Evolutionary conservation across 1,140 invertebrate species (phyloP), one percentile per base, ranked within the genome.

Genomic region (Penaeus japonicus): DNA sequence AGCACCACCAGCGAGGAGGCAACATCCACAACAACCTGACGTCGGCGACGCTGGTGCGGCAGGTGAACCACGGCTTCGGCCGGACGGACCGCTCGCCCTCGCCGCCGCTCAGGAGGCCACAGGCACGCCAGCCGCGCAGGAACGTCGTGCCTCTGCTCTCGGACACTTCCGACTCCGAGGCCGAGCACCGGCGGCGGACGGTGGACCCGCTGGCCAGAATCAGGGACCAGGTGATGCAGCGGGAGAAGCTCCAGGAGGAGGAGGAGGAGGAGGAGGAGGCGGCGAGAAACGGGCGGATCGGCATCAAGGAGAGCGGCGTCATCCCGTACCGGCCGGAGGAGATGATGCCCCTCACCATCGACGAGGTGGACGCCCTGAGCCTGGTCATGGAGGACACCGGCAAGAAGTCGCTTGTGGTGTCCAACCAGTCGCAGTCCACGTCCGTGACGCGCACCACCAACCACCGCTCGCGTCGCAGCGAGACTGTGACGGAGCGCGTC

Each of bases 311-410:
- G 1, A 35, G 12, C 30, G 17, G 27, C 12, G 62, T 57, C 27
- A 73, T 84, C n/a, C 80, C 62, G 1, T 73, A 73, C 27, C 7
- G 82, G 27, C 18, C 87, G 18, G 82, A 80, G 0, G 88, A 89
- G 39, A 90, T 90, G 90, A 85, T 82, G n/a, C 90, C 88, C n/a
- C 57, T 90, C 3, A 90, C 90, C n/a, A 86, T 90, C 20, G 90
- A 90, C 30, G 90, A 90, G n/a, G 90, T 90, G 75, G 90, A 90
- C 59, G 90, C 90, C 10, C 35, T 90, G 2, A 87, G 79, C 32
- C 78, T 90, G 7, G 89, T 89, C 20, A 83, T 90, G 84, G 90
- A 90, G 24, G 82, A 87, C 18, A 87, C 85, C 4, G 88, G 89
- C n/a, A 57, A 62, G 39, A 87, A 89, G 22, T 65, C 70, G n/a